Evolutionary conservation across 2,797 vertebrate species (phyloP).

Genomic region (Alectoris magna): DNA sequence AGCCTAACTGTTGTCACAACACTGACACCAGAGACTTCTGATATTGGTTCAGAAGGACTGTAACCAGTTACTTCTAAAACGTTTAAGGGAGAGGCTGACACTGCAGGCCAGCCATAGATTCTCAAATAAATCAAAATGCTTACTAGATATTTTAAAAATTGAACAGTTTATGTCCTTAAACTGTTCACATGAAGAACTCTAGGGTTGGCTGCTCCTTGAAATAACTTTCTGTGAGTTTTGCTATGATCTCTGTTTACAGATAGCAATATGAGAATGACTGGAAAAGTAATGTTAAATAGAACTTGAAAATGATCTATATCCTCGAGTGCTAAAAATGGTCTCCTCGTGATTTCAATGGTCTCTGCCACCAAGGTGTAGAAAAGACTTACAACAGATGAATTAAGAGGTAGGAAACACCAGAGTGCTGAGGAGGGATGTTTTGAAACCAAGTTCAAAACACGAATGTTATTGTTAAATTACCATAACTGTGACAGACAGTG

Average conservation of each 20-base stretch:
- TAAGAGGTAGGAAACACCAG: background rate
- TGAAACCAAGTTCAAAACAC: background rate
- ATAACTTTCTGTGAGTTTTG: background rate
- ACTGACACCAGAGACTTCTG: background rate
- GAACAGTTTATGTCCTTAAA: background rate
- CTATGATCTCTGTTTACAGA: background rate
- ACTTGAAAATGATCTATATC: background rate
- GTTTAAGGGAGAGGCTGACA: background rate
- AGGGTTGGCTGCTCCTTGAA: background rate
- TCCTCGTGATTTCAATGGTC: background rate
- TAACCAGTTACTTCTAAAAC: background rate
- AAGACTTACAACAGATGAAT: background rate
- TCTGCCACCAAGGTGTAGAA: background rate
- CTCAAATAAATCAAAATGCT: background rate
- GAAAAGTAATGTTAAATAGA: background rate
- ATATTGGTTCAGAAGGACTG: background rate
- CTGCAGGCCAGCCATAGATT: background rate
- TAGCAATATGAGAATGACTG: background rate
- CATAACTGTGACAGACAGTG: background rate
- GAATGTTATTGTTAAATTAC: background rate
- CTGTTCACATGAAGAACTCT: background rate
- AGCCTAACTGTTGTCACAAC: background rate
- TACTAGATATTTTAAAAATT: background rate
- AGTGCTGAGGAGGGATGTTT: background rate
- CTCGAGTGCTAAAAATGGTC: background rate